These are phyloP conservation scores for Acanthisitta chloris DNA, from an alignment of 2,113 vertebrate species.

Conservation along the genomic window DNA sequence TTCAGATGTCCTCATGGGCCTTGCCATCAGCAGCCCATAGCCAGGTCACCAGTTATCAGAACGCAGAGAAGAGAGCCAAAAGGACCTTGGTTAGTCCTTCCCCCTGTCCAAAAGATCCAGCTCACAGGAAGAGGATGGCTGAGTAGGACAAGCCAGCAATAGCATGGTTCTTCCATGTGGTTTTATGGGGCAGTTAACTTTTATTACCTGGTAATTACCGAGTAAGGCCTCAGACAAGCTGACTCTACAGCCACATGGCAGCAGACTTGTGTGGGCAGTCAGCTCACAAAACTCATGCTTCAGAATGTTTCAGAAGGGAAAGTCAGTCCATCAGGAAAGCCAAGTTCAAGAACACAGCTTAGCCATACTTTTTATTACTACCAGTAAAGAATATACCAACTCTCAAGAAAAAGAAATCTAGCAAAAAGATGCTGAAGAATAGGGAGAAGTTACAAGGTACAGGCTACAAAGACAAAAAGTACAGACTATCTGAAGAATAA, in stretches of 20 bases:
- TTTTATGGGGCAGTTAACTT: constrained; percentile 52
- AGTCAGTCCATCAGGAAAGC: not conserved
- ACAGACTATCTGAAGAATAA: not conserved
- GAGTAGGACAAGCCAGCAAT: constrained; percentile 1
- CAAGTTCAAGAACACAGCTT: not conserved
- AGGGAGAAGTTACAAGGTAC: not conserved
- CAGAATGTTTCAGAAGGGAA: not conserved
- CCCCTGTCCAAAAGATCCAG: not conserved
- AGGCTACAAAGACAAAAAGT: not conserved
- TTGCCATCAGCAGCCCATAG: not conserved
- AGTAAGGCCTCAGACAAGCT: constrained; percentile 23
- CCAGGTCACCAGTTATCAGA: not conserved
- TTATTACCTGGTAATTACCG: constrained; percentile 60
- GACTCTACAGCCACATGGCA: constrained; percentile 20
- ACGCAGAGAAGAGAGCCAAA: not conserved
- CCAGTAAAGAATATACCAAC: not conserved
- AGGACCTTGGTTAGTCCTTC: not conserved
- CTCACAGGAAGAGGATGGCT: not conserved
- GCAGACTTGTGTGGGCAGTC: not conserved
- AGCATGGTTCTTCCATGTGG: constrained; percentile 17
- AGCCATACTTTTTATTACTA: not conserved
- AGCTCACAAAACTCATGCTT: not conserved
- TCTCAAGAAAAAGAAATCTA: not conserved
- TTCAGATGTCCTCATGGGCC: not conserved
- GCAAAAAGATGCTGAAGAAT: not conserved